Evolutionary conservation across 2,888 invertebrate genomes (phyloP), one percentile per base, ranked within the genome.

Genomic region (Smittia sp.): DNA sequence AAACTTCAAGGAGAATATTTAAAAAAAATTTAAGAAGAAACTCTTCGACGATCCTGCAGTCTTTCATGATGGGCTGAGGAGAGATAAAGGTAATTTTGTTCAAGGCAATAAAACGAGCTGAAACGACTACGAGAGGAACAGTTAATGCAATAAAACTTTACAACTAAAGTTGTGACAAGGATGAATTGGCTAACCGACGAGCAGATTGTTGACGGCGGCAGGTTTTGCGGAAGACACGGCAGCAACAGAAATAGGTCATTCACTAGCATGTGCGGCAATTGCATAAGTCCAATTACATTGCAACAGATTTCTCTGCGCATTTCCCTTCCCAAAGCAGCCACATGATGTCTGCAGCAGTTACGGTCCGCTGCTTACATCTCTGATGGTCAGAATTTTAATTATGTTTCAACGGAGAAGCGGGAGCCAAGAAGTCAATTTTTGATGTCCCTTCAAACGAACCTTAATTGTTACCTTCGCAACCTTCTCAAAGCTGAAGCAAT

Each of bases 341-440:
- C 13, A 58, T 22, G 24, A 7, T 22, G 58, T n/a, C 9, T 13
- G 27, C 22, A 63, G 27, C 13, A 63, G 69, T 52, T 69, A 18
- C 32, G 69, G 69, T 52, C 41, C 41, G 69, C 6, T 69, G 69
- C 52, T 52, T 27, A 27, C 69, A 69, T 69, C 69, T 69, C 27
- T 25, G 1, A 32, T 13, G 18, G 1, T 22, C 58, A 18, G 58
- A 18, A 58, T 58, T 46, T 46, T 46, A 46, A 46, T 46, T 46
- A 46, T 46, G 2, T 46, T 46, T n/a, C n/a, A 46, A 46, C 15
- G 15, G n/a, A 46, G 3, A 6, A 46, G n/a, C 11, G 46, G 9
- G 32, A 32, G 32, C 9, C 9, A 32, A 32, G 32, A 32, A 32
- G 32, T 32, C 32, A 32, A 32, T 32, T 3, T 32, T 32, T 32